Evolutionary conservation across 1,140 invertebrate genomes (phyloP).

Genomic region (Drosophila burlai): DNA sequence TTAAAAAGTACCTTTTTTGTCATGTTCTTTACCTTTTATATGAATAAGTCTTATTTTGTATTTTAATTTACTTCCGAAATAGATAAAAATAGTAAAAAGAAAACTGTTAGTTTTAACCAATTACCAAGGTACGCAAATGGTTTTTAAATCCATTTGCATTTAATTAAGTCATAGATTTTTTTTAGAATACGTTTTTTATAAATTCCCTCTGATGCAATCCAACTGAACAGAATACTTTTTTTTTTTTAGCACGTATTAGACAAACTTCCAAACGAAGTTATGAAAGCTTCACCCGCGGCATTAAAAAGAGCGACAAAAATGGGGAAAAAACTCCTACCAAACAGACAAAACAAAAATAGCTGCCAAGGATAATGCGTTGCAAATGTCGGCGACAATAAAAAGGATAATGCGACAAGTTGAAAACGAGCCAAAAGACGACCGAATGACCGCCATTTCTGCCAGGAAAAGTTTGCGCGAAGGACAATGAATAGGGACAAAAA

Average conservation of each 20-base stretch:
- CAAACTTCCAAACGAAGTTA: conserved; percentile 32
- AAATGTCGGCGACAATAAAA: conserved; percentile 76
- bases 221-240: conserved; percentile 3
- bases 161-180: background rate
- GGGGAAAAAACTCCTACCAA: conserved; percentile 4
- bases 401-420: conserved; percentile 79
- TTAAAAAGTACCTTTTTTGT: no score
- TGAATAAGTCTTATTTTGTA: no score
- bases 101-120: background rate
- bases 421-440: conserved; percentile 68
- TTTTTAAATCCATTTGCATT: background rate
- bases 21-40: no score
- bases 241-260: conserved; percentile 27
- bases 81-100: background rate
- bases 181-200: background rate
- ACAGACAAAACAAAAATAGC: conserved; percentile 42
- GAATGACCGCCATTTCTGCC: conserved; percentile 68
- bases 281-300: conserved; percentile 11
- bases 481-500: conserved; percentile 6
- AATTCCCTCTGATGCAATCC: conserved; percentile 8
- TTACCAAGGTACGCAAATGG: background rate
- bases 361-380: conserved; percentile 64
- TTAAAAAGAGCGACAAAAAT: background rate
- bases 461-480: conserved; percentile 52
- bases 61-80: no score